Conservation (phyloP, 2,797 vertebrate genomes). For the Poecilia velifera region DNA sequence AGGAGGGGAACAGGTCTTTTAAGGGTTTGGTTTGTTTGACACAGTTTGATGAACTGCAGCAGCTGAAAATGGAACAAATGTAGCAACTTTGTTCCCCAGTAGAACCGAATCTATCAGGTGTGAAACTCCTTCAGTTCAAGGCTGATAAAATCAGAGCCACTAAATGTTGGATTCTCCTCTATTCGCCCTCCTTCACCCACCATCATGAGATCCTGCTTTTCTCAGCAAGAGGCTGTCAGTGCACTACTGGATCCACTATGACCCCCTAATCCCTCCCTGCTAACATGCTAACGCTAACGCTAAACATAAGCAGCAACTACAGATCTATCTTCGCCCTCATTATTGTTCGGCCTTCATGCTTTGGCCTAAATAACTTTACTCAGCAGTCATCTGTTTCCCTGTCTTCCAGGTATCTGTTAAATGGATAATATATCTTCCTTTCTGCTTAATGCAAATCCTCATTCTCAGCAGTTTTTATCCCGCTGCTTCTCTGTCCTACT, state of each 20-base stretch:
- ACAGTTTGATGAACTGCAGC: too few species aligned
- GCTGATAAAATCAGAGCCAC: slow-evolving; percentile 5
- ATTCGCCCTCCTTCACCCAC: slow-evolving; percentile 47
- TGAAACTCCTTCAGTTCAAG: background rate
- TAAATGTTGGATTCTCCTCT: slow-evolving; percentile 10
- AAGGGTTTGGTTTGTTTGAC: too few species aligned
- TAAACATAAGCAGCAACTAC: slow-evolving; percentile 46
- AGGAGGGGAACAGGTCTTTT: too few species aligned
- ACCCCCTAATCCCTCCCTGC: slow-evolving; percentile 18
- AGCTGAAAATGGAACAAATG: too few species aligned
- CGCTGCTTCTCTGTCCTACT: slow-evolving; percentile 66
- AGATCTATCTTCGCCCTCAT: slow-evolving; percentile 13
- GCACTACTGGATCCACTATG: slow-evolving; percentile 10
- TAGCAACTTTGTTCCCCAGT: too few species aligned
- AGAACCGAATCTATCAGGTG: too few species aligned
- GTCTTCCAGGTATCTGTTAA: slow-evolving; percentile 63
- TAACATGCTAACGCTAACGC: slow-evolving; percentile 41
- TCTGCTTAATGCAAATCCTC: slow-evolving; percentile 62
- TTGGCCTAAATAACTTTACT: slow-evolving; percentile 43
- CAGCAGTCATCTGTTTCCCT: slow-evolving; percentile 41
- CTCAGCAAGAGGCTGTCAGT: slow-evolving; percentile 20
- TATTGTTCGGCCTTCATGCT: slow-evolving; percentile 33
- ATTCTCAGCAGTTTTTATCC: slow-evolving; percentile 61
- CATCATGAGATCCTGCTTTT: slow-evolving; percentile 8
- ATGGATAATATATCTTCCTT: slow-evolving; percentile 58